Evolutionary conservation across 2,113 vertebrate species (phyloP).

Genomic region (Ictalurus furcatus): DNA sequence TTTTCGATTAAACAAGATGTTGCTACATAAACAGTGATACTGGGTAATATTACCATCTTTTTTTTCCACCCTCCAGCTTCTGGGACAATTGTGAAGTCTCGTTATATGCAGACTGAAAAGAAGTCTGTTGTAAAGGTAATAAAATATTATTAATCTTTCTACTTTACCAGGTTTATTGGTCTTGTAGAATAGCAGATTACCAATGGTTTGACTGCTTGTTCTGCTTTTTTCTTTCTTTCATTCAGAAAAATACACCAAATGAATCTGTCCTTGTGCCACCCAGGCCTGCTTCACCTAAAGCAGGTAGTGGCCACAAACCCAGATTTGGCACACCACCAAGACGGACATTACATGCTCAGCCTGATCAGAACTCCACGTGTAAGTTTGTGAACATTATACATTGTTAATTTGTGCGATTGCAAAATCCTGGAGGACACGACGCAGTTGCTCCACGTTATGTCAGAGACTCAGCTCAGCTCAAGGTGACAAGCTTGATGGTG

Average conservation of each 20-base stretch:
- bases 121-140: conserved; percentile 68
- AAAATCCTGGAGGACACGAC: background rate
- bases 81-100: conserved; percentile 70
- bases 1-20: background rate
- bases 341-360: conserved; percentile 56
- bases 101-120: conserved; percentile 72
- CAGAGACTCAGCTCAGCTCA: background rate
- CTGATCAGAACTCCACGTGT: conserved; percentile 52
- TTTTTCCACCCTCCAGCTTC: conserved; percentile 48
- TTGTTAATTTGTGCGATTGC: too few species aligned
- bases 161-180: background rate
- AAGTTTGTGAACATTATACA: conserved; percentile 25
- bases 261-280: conserved; percentile 55
- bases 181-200: background rate
- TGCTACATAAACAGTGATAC: too few species aligned
- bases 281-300: conserved; percentile 66
- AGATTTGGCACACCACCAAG: conserved; percentile 57
- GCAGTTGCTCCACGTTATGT: background rate
- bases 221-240: background rate
- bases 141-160: too few species aligned
- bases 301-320: conserved; percentile 50
- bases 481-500: background rate
- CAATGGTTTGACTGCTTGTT: background rate
- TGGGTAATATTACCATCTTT: background rate
- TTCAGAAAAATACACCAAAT: conserved; percentile 49